phyloP scores from a whole-genome alignment of 92 coral and sea anemone species.

The Porites rus region DNA sequence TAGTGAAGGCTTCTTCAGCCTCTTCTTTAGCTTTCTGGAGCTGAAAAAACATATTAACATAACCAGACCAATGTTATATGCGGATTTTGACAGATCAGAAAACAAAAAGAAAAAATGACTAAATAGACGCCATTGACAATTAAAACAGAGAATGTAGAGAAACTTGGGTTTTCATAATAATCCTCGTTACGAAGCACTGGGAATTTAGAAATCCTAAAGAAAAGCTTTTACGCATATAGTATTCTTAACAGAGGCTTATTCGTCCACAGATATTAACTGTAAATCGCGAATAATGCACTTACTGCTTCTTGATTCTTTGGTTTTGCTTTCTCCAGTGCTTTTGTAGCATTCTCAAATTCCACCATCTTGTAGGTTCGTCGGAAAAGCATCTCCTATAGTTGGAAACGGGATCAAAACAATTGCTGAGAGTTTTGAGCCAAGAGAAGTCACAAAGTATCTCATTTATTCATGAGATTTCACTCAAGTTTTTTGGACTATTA shows the following conservation, averaged over 20 bases:
- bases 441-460: background rate
- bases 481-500: background rate
- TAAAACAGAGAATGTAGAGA: background rate
- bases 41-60: conserved; percentile 31
- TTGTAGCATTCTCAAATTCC: conserved; percentile 90
- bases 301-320: conserved; percentile 95
- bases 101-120: no score
- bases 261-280: no score
- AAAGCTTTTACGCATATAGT: no score
- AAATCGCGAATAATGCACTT: background rate
- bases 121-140: background rate
- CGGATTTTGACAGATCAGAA: background rate
- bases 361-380: conserved; percentile 94
- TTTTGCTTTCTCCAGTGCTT: conserved; percentile 94
- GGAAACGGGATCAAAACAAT: background rate
- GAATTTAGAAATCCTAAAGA: no score
- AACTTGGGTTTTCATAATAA: background rate
- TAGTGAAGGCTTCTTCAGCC: conserved; percentile 85
- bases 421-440: background rate
- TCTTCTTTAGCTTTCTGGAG: conserved; percentile 86
- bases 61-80: background rate
- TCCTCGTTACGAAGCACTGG: background rate
- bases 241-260: no score
- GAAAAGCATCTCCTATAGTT: conserved; percentile 85
- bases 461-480: no score